A percentile compares a stretch with the other conserved stretches of the same genome.
These are phyloP conservation scores for Cheilosia grossa DNA, from an alignment of 2,888 invertebrate genomes.

Conservation along the genomic window DNA sequence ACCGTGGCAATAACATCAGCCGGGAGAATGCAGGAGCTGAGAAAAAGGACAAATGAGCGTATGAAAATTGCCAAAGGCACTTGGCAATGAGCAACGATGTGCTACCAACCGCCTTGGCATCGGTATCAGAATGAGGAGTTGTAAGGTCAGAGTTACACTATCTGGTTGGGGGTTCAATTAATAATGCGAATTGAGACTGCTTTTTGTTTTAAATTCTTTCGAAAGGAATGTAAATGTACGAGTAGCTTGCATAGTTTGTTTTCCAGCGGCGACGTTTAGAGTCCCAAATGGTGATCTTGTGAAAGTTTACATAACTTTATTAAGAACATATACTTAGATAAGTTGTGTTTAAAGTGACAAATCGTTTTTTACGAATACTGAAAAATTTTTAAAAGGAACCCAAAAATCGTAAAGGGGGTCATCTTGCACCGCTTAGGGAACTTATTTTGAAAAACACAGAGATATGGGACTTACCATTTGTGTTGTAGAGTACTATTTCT, in stretches of 20 bases:
- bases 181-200: slow-evolving; percentile 40
- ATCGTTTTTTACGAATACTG: no score
- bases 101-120: slow-evolving; percentile 23
- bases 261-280: slow-evolving; percentile 44
- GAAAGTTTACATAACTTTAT: no score
- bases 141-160: slow-evolving; percentile 62
- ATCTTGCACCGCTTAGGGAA: no score
- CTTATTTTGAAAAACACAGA: no score
- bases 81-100: slow-evolving; percentile 57
- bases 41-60: slow-evolving; percentile 66
- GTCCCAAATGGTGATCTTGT: neutral
- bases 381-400: no score
- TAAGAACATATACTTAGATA: no score
- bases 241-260: slow-evolving; percentile 28
- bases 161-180: slow-evolving; percentile 42
- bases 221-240: slow-evolving; percentile 41
- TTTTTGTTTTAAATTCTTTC: slow-evolving; percentile 14
- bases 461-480: no score
- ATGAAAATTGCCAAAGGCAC: slow-evolving; percentile 66
- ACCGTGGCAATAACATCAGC: slow-evolving; percentile 41
- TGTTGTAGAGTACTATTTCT: no score
- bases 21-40: slow-evolving; percentile 6
- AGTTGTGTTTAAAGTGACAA: no score
- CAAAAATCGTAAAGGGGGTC: no score
- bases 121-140: slow-evolving; percentile 31